Evolutionary conservation across 2,888 invertebrate species (phyloP).

Genomic region (Synanthedon andrenaeformis): DNA sequence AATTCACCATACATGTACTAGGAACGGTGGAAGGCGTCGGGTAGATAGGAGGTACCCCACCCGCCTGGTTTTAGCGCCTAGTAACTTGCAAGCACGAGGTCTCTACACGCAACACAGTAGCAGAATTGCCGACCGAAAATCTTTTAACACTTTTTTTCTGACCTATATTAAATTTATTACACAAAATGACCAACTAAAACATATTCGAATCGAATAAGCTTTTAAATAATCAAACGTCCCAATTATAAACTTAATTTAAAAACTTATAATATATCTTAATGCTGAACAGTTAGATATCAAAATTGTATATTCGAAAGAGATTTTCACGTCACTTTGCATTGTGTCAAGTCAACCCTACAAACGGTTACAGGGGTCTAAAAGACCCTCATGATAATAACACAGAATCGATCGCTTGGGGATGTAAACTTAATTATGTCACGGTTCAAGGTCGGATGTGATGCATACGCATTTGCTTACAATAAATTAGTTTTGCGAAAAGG

Average conservation of each 20-base stretch:
- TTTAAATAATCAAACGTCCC: background rate
- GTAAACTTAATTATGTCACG: slow-evolving; percentile 48
- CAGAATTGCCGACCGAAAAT: slow-evolving; percentile 35
- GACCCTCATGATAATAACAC: slow-evolving; percentile 43
- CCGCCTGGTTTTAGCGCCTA: slow-evolving; percentile 51
- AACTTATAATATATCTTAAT: background rate
- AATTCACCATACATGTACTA: slow-evolving; percentile 50
- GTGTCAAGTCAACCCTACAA: slow-evolving; percentile 23
- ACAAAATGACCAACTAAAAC: background rate
- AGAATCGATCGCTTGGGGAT: slow-evolving; percentile 46
- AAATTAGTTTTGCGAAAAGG: slow-evolving; percentile 2
- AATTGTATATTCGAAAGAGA: background rate
- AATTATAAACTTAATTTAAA: background rate
- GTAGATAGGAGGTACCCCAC: slow-evolving; percentile 23
- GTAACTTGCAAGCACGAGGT: slow-evolving; percentile 43
- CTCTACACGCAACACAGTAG: slow-evolving; percentile 57
- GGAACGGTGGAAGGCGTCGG: slow-evolving; percentile 18
- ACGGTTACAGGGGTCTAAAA: slow-evolving; percentile 25
- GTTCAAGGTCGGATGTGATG: slow-evolving; percentile 47
- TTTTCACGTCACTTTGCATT: slow-evolving; percentile 1
- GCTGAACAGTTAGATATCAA: background rate
- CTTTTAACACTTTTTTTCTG: slow-evolving; percentile 11
- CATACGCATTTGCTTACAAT: slow-evolving; percentile 2
- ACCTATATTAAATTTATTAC: background rate
- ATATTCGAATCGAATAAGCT: background rate